Evolutionary conservation across 2,888 invertebrate genomes (phyloP).

Genomic region (Tiliacea aurago): DNA sequence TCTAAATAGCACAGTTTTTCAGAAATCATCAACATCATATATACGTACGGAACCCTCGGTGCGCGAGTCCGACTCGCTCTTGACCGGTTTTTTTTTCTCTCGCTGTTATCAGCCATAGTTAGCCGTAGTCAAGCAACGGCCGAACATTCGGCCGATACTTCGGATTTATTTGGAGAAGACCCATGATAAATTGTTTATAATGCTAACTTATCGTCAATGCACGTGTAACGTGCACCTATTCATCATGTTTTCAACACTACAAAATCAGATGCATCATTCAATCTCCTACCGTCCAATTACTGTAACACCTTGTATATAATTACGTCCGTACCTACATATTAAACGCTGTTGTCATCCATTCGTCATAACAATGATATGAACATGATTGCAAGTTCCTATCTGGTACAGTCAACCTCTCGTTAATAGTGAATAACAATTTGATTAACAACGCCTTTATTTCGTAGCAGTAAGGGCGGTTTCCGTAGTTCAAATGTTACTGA

Average conservation of each 20-base stretch:
- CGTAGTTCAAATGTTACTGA: background rate
- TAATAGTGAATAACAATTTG: background rate
- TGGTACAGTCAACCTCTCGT: conserved; percentile 33
- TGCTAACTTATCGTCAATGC: background rate
- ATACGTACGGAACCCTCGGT: too few species aligned
- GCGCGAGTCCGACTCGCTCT: too few species aligned
- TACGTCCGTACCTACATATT: conserved; percentile 35
- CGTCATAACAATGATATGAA: conserved; percentile 71
- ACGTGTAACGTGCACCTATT: conserved; percentile 25
- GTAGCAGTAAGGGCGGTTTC: conserved; percentile 20
- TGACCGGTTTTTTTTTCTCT: too few species aligned
- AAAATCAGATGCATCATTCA: conserved; percentile 36
- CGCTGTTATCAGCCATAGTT: too few species aligned
- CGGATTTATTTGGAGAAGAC: too few species aligned
- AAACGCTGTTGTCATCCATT: conserved; percentile 67
- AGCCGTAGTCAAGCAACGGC: too few species aligned
- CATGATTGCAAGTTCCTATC: conserved; percentile 71
- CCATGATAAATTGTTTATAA: conserved; percentile 6
- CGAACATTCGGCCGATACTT: too few species aligned
- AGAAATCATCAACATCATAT: too few species aligned
- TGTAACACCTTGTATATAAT: conserved; percentile 37
- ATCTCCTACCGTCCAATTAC: conserved; percentile 39
- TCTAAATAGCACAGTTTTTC: too few species aligned
- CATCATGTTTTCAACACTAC: conserved; percentile 25
- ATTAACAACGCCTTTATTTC: conserved; percentile 10